Conservation (phyloP, 1,140 invertebrate genomes). For the Dermatophagoides farinae region DNA sequence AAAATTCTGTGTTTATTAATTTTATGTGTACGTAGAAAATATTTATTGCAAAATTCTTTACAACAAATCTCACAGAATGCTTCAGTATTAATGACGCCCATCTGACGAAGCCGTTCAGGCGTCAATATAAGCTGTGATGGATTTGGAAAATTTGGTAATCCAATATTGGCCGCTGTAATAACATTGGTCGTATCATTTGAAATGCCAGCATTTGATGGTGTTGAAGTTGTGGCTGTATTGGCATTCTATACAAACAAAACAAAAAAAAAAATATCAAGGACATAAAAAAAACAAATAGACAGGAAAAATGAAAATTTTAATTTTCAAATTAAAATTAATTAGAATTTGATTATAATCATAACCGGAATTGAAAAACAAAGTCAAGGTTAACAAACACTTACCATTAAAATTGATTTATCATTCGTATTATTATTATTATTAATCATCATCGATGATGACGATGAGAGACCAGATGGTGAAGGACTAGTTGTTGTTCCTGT, state of each 20-base stretch:
- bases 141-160: neutral
- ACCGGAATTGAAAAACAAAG: neutral
- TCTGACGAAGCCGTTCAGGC: slow-evolving; percentile 44
- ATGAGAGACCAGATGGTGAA: neutral
- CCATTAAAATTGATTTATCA: neutral
- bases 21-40: slow-evolving; percentile 36
- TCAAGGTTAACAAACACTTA: neutral
- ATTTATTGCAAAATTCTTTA: slow-evolving; percentile 62
- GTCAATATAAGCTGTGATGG: slow-evolving; percentile 26
- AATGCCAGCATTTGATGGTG: neutral
- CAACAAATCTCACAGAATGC: slow-evolving; percentile 83
- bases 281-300: neutral
- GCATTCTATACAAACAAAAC: no score
- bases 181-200: neutral
- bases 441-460: neutral
- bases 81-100: slow-evolving; percentile 62
- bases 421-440: no score
- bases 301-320: neutral
- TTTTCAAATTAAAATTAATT: no score
- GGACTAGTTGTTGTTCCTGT: neutral
- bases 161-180: slow-evolving; percentile 6
- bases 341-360: no score
- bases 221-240: no score
- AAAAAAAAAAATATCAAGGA: neutral
- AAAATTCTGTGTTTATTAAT: slow-evolving; percentile 35